Percentiles rank a stretch among this genome's conserved stretches.
Conservation (phyloP, 2,888 invertebrate genomes). For the Zonitis immaculata region DNA sequence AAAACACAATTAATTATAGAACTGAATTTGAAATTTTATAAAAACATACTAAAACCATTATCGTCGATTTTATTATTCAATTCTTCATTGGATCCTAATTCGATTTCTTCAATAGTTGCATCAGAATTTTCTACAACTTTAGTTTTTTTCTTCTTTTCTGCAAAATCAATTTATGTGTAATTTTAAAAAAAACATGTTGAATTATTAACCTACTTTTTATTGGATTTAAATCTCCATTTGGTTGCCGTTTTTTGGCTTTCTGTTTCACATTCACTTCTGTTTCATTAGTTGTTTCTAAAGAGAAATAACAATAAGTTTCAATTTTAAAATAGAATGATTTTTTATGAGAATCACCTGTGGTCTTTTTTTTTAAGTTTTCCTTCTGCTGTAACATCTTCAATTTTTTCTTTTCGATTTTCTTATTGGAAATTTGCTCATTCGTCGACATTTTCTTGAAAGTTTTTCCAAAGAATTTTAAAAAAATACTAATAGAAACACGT, state of each 20-base stretch:
- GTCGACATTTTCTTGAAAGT: neutral
- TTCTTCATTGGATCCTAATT: constrained; percentile 19
- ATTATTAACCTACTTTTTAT: constrained; percentile 25
- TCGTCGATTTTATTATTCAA: neutral
- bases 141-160: constrained; percentile 35
- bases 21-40: neutral
- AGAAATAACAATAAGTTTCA: neutral
- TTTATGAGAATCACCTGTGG: constrained; percentile 26
- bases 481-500: neutral
- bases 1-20: neutral
- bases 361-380: constrained; percentile 43
- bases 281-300: constrained; percentile 1
- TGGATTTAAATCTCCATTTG: constrained; percentile 34
- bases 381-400: constrained; percentile 57
- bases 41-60: neutral
- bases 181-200: neutral
- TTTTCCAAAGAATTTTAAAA: neutral
- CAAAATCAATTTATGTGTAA: constrained; percentile 8
- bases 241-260: constrained; percentile 35
- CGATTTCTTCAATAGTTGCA: constrained; percentile 25
- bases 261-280: constrained; percentile 18
- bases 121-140: constrained; percentile 24
- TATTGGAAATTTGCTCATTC: constrained; percentile 32
- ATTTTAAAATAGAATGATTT: neutral
- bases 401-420: constrained; percentile 70